Evolutionary conservation across 1,140 invertebrate genomes (phyloP).

Genomic region (Arion vulgaris): DNA sequence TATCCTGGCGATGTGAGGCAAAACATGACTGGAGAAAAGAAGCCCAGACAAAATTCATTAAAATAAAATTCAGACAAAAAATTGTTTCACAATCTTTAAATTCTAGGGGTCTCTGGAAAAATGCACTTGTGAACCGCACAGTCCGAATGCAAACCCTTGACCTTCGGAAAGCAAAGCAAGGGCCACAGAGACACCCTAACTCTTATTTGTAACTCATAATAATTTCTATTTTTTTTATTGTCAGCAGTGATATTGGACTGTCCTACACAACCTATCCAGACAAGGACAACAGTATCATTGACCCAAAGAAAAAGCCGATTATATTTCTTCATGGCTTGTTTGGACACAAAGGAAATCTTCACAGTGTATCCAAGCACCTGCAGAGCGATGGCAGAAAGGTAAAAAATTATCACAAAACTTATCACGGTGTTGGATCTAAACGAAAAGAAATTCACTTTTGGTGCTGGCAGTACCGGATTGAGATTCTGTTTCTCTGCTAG

Average conservation of each 20-base stretch:
- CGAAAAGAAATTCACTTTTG: neutral
- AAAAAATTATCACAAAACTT: neutral
- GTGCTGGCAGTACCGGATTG: too few relatives aligned
- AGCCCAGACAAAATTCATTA: too few relatives aligned
- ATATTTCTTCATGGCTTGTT: conserved; percentile 89
- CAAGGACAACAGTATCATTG: conserved; percentile 17
- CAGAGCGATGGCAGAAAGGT: conserved; percentile 78
- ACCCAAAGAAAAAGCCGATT: conserved; percentile 75
- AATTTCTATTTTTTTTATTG: neutral
- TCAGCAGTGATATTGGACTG: conserved; percentile 43
- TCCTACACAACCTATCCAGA: conserved; percentile 49
- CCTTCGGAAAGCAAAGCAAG: too few relatives aligned
- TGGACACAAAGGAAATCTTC: conserved; percentile 90
- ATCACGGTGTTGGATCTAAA: neutral
- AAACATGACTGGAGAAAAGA: too few relatives aligned
- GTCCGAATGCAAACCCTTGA: too few relatives aligned
- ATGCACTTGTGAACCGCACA: too few relatives aligned
- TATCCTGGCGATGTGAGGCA: too few relatives aligned
- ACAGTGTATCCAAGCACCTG: conserved; percentile 81
- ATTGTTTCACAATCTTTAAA: too few relatives aligned
- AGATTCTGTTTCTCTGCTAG: too few relatives aligned
- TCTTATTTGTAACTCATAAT: neutral
- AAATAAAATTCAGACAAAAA: too few relatives aligned
- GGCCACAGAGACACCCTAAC: too few relatives aligned
- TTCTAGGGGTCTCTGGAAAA: too few relatives aligned